Conservation (phyloP, 2,113 vertebrate genomes). For the Rhizomys pruinosus region DNA sequence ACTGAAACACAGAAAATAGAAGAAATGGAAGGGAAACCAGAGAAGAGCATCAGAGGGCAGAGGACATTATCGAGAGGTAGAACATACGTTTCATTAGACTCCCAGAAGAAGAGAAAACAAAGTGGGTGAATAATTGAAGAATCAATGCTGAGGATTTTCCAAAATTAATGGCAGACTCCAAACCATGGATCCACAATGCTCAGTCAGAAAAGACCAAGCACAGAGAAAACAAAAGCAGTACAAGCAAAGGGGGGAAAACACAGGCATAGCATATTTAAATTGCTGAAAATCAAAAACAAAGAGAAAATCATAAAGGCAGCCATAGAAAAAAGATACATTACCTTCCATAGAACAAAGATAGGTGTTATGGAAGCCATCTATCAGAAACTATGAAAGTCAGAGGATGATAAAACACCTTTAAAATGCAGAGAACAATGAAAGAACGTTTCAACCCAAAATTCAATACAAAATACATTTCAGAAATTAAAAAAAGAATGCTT, state of each 20-base stretch:
- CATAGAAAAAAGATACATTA: neutral
- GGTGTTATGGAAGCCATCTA: neutral
- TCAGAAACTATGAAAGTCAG: neutral
- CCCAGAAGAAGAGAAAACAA: neutral
- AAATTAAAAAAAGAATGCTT: neutral
- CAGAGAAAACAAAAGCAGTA: neutral
- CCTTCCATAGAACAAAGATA: neutral
- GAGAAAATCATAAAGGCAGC: neutral
- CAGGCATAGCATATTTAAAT: neutral
- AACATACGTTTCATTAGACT: neutral
- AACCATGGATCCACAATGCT: neutral
- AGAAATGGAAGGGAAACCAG: neutral
- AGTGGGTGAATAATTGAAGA: neutral
- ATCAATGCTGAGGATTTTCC: slow-evolving; percentile 34
- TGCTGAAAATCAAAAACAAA: neutral
- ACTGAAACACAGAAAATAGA: neutral
- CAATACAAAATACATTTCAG: neutral
- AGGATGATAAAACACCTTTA: neutral
- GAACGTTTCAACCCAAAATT: neutral
- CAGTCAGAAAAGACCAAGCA: neutral
- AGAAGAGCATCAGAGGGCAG: neutral
- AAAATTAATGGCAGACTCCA: neutral
- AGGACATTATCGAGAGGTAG: neutral
- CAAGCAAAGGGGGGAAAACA: neutral
- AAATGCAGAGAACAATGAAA: neutral